Evolutionary conservation across 2,888 invertebrate genomes (phyloP), one percentile per base, ranked within the genome.

Genomic region (Omphaloscelis lunosa): DNA sequence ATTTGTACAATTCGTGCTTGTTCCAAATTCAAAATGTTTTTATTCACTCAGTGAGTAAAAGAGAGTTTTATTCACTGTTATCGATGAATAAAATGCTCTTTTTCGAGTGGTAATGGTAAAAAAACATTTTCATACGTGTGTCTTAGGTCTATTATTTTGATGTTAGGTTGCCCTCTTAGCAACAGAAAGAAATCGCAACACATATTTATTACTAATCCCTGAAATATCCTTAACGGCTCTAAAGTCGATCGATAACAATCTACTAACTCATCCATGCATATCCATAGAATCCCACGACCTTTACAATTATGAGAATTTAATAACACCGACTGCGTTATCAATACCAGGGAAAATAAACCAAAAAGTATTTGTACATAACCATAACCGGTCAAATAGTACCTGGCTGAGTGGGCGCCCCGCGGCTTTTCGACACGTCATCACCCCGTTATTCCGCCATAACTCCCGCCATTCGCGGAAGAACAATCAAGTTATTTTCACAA

Each of bases 391-490:
- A 68, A 75, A 78, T 77, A 62, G 74, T 84, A 86, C 79, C 83
- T 85, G 87, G 34, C 59, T 34, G 29, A 62, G 39, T 70, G 39
- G 45, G 39, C 81, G 59, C 27, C 39, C 61, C 29, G 41, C 59
- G 56, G 63, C 66, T 65, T 59, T 69, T 62, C 61, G 80, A 81
- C 86, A 81, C 89, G 87, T 89, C 88, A 88, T 77, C 80, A 72
- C 75, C 41, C 27, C 69, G 78, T 77, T 80, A 88, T 89, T 79
- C 76, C 73, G 58, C 70, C 73, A 74, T 72, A 76, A 76, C 67
- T 69, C 72, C 72, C 53, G 63, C 58, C 66, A 72, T 82, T 89
- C 78, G 83, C 80, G 80, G 87, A 86, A 88, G 77, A 77, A 79
- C 75, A 83, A 81, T 83, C 72, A 65, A 79, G 67, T 78, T 62